Conservation (phyloP, 2,888 invertebrate species). For the Agriopis leucophaearia region DNA sequence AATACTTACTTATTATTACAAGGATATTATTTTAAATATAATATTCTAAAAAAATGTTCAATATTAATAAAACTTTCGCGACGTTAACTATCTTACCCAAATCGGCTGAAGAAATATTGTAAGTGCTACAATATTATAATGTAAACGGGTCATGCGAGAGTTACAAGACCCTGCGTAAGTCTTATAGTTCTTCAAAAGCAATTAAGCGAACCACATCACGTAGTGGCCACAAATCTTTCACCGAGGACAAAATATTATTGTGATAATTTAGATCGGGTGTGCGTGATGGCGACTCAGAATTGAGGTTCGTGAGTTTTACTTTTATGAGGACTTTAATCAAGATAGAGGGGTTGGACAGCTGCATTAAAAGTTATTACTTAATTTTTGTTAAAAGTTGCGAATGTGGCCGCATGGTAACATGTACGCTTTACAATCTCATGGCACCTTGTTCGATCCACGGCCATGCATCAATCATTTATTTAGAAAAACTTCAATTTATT, state of each 20-base stretch:
- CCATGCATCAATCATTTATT: no score
- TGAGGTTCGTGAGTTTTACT: conserved; percentile 35
- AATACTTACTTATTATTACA: background rate
- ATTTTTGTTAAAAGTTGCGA: no score
- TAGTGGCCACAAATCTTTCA: conserved; percentile 40
- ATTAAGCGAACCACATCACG: conserved; percentile 38
- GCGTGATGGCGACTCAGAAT: conserved; percentile 28
- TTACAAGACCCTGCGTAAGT: conserved; percentile 14
- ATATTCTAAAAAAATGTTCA: no score
- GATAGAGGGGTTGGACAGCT: conserved; percentile 26
- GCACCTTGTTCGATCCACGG: no score
- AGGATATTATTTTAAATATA: background rate
- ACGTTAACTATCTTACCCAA: no score
- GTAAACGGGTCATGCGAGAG: background rate
- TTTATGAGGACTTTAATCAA: conserved; percentile 37
- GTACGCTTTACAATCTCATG: no score
- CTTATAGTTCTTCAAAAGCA: conserved; percentile 23
- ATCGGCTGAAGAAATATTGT: no score
- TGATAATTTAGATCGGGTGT: conserved; percentile 41
- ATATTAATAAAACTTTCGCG: no score
- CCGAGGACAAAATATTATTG: conserved; percentile 36
- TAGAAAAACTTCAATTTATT: no score
- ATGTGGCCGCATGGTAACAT: no score
- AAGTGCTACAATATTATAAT: background rate
- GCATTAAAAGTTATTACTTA: no score